Conservation (phyloP, 2,113 vertebrate species). For the Ibidorhyncha struthersii region DNA sequence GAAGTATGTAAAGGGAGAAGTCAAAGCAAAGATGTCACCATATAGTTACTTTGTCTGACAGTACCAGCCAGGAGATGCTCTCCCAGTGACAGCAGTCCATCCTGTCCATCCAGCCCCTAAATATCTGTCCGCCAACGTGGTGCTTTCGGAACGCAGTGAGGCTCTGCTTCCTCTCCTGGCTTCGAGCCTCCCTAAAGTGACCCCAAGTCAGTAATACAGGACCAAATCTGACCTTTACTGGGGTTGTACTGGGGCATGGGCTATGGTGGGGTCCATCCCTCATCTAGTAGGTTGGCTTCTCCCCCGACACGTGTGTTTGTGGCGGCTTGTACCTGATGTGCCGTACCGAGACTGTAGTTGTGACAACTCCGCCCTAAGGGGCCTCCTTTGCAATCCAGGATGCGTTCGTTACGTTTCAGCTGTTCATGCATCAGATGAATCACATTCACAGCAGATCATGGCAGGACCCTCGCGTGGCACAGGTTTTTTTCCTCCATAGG, state of each 20-base stretch:
- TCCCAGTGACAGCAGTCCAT: background rate
- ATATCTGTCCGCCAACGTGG: background rate
- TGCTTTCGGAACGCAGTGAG: background rate
- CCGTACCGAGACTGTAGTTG: background rate
- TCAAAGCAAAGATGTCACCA: background rate
- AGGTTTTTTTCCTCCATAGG: background rate
- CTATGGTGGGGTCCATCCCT: background rate
- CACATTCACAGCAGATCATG: background rate
- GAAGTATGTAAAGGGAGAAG: background rate
- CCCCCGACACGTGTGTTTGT: background rate
- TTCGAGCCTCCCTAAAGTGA: background rate
- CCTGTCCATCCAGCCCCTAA: background rate
- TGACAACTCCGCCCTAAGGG: background rate
- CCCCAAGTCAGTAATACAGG: background rate
- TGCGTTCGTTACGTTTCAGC: background rate
- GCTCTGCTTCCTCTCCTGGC: background rate
- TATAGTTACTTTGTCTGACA: background rate
- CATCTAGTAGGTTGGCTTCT: background rate
- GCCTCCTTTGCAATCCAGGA: background rate
- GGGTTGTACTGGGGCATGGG: background rate
- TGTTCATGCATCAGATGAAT: background rate
- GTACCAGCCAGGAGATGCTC: background rate
- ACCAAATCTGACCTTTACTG: background rate
- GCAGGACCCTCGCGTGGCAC: background rate
- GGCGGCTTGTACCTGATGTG: background rate